Evolutionary conservation across 92 coral and sea anemone species (phyloP), one percentile per base, ranked within the genome.

Genomic region (Heteractis magnifica): DNA sequence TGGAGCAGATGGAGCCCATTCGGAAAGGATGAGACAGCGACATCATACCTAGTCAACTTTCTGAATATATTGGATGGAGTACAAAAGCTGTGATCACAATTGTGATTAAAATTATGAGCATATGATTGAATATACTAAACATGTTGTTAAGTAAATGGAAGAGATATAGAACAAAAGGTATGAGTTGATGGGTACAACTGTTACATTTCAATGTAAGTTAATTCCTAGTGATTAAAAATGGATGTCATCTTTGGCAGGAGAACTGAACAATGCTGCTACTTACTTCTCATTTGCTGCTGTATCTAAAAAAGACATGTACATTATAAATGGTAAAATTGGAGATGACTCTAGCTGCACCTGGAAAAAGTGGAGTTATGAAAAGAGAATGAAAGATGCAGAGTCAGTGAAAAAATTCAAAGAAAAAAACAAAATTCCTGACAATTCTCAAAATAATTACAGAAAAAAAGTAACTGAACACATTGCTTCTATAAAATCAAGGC

Each of bases 1-100:
- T 65, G 83, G 86, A 49, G 76, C 76, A 41, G 76, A 72, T 72
- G 51, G 76, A 5, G 78, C 78, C n/a, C 78, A 49, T 75, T 75
- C 6, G 58, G 78, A 0, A 75, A 74, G 71, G 77, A 74, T 74
- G 77, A 74, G 77, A 74, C 77, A 49, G 77, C 77, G 79, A 88
- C 91, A 65, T 86, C 90, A 58, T 87, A 76, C 79, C 76, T 83
- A 20, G 87, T 88, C 49, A 83, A 87, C 50, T 83, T 88, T 56
- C 79, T 88, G 6, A 84, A 84, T 56, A 10, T 80, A 19, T 75
- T 86, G 9, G 56, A 79, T 11, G 75, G 88, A 13, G 89, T 86
- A 18, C 72, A 73, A 41, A 41, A 86, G 89, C 58, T 86, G 85
- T 51, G 58, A 79, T 21, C 23, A 59, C 6, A 84, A 34, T 34